Evolutionary conservation across 2,113 vertebrate genomes (phyloP).

Genomic region (Gracilinanus agilis): DNA sequence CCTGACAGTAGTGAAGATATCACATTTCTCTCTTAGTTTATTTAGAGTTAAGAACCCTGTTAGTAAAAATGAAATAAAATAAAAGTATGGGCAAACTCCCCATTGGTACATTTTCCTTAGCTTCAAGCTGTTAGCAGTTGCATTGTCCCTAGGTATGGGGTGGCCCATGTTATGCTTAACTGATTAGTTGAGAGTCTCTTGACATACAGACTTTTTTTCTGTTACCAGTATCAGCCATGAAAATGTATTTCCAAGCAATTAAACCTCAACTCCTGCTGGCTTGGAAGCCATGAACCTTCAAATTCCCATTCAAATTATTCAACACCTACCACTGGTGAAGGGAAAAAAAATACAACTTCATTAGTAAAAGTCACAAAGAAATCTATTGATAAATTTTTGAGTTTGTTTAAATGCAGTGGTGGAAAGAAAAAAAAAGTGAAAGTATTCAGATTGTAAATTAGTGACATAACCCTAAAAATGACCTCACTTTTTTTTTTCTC

Average conservation of each 20-base stretch:
- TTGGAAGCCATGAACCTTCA: conserved; percentile 85
- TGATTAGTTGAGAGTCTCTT: conserved; percentile 85
- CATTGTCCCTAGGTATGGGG: conserved; percentile 81
- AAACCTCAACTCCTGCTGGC: conserved; percentile 86
- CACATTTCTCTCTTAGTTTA: conserved; percentile 79
- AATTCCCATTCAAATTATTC: conserved; percentile 86
- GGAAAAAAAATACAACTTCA: conserved; percentile 48
- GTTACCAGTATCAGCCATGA: conserved; percentile 85
- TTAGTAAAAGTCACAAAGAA: conserved; percentile 84
- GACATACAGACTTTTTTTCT: conserved; percentile 84
- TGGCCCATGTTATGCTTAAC: conserved; percentile 83
- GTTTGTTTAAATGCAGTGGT: conserved; percentile 67
- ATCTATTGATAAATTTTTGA: conserved; percentile 82
- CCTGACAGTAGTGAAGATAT: conserved; percentile 77
- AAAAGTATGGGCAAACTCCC: conserved; percentile 72
- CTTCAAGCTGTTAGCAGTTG: conserved; percentile 86
- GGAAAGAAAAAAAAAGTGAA: conserved; percentile 61
- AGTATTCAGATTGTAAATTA: conserved; percentile 78
- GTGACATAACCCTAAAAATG: conserved; percentile 68
- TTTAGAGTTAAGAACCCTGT: conserved; percentile 78
- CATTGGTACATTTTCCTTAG: conserved; percentile 80
- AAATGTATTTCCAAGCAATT: conserved; percentile 89
- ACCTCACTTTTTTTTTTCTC: conserved; percentile 68
- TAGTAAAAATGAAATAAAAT: conserved; percentile 62
- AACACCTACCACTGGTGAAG: conserved; percentile 80